These are phyloP conservation scores for Cyphomyrus plagiostoma DNA, from an alignment of 2,113 vertebrate species.

Conservation along the genomic window DNA sequence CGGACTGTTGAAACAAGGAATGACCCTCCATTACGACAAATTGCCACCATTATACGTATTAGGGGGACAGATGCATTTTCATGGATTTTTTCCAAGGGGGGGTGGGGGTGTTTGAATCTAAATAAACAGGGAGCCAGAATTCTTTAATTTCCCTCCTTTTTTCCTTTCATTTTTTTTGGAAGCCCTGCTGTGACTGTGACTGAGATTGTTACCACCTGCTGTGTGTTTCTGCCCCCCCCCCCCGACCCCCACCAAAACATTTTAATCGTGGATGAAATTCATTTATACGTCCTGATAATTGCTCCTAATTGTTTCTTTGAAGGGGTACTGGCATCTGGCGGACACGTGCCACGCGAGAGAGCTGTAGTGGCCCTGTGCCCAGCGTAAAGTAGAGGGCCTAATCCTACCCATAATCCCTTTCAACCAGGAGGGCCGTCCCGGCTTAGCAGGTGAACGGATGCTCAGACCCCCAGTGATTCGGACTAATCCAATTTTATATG, in stretches of 20 bases:
- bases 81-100: not conserved
- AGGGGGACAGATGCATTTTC: constrained; percentile 51
- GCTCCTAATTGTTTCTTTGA: constrained; percentile 70
- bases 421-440: constrained; percentile 27
- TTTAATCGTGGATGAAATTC: constrained; percentile 67
- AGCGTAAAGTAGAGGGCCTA: constrained; percentile 39
- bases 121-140: constrained; percentile 58
- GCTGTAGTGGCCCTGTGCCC: constrained; percentile 26
- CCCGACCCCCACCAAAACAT: constrained; percentile 44
- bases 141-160: constrained; percentile 32
- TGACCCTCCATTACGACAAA: constrained; percentile 63
- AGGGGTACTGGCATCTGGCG: constrained; percentile 60
- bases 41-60: constrained; percentile 64
- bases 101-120: constrained; percentile 47
- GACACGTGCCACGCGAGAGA: constrained; percentile 44
- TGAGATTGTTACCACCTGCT: constrained; percentile 69
- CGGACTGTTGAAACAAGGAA: constrained; percentile 59
- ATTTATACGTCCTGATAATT: constrained; percentile 69
- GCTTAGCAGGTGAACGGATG: not conserved
- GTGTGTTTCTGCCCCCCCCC: constrained; percentile 25
- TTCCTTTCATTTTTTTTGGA: constrained; percentile 11
- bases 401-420: constrained; percentile 40
- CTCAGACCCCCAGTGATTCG: not conserved
- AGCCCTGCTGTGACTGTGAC: constrained; percentile 44
- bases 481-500: not conserved